A percentile compares a stretch with the other conserved stretches of the same genome.
Conservation (phyloP, 1,140 invertebrate genomes). For the Bicyclus anynana region DNA sequence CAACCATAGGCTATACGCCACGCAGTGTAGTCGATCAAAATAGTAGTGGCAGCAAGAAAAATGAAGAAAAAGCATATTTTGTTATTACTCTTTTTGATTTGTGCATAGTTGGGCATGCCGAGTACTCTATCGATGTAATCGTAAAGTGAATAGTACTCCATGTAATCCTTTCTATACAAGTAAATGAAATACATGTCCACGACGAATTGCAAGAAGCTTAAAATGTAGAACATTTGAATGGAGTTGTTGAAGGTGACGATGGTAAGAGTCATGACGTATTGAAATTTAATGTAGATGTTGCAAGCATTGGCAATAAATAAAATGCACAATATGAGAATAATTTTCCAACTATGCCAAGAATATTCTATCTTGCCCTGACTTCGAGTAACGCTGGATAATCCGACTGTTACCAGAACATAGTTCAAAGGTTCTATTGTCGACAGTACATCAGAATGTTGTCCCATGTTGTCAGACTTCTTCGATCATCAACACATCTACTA, state of each 20-base stretch:
- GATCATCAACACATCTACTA: no score
- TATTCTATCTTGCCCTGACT: constrained; percentile 6
- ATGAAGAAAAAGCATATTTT: constrained; percentile 4
- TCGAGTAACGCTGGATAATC: constrained; percentile 14
- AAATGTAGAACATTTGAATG: constrained; percentile 19
- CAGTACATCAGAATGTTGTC: constrained; percentile 6
- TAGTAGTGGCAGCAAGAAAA: neutral
- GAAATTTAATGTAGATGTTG: constrained; percentile 15
- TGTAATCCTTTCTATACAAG: constrained; percentile 13
- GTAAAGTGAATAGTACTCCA: constrained; percentile 25
- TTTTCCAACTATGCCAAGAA: constrained; percentile 7
- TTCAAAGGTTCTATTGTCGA: constrained; percentile 14
- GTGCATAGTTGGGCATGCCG: constrained; percentile 12
- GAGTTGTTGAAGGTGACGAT: constrained; percentile 8
- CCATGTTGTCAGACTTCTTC: no score
- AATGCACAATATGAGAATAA: neutral
- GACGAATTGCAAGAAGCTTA: constrained; percentile 23
- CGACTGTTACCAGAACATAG: constrained; percentile 13
- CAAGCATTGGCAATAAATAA: neutral
- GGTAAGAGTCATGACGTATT: neutral
- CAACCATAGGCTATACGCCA: neutral
- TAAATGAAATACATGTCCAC: constrained; percentile 23
- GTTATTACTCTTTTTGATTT: constrained; percentile 13
- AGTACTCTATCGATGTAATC: constrained; percentile 27
- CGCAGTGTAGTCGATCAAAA: neutral